phyloP scores from a whole-genome alignment of 2,113 vertebrate genomes.

The Python bivittatus region DNA sequence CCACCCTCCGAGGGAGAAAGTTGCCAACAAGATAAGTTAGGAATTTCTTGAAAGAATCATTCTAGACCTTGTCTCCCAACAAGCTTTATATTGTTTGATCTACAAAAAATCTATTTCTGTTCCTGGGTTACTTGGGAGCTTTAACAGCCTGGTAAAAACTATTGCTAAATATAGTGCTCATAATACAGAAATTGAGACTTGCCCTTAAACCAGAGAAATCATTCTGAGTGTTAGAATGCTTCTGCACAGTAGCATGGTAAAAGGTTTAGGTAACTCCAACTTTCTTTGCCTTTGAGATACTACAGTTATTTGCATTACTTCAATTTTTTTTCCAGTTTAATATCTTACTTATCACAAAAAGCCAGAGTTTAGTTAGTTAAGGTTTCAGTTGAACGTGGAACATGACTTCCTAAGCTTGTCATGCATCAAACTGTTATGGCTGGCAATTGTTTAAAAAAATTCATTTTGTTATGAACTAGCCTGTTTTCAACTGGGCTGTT shows the following conservation, averaged over 20 bases:
- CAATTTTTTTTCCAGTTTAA: conserved; percentile 45
- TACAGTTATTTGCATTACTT: conserved; percentile 60
- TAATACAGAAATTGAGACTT: not conserved
- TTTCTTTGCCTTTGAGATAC: conserved; percentile 55
- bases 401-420: conserved; percentile 83
- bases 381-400: conserved; percentile 81
- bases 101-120: conserved; percentile 28
- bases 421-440: conserved; percentile 91
- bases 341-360: conserved; percentile 79
- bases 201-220: not conserved
- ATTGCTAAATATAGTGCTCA: conserved; percentile 33
- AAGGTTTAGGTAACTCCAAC: conserved; percentile 40
- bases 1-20: not conserved
- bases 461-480: conserved; percentile 95
- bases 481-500: conserved; percentile 91
- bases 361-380: conserved; percentile 80
- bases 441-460: conserved; percentile 90
- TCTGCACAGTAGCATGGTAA: conserved; percentile 3
- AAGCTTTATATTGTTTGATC: conserved; percentile 36
- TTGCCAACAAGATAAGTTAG: not conserved
- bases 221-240: conserved; percentile 6
- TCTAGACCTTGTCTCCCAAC: not conserved
- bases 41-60: not conserved
- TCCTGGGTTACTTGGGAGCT: conserved; percentile 30
- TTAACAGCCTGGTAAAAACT: conserved; percentile 2